Evolutionary conservation across 2,113 vertebrate species (phyloP).

Genomic region (Chaetorhynchus papuensis): DNA sequence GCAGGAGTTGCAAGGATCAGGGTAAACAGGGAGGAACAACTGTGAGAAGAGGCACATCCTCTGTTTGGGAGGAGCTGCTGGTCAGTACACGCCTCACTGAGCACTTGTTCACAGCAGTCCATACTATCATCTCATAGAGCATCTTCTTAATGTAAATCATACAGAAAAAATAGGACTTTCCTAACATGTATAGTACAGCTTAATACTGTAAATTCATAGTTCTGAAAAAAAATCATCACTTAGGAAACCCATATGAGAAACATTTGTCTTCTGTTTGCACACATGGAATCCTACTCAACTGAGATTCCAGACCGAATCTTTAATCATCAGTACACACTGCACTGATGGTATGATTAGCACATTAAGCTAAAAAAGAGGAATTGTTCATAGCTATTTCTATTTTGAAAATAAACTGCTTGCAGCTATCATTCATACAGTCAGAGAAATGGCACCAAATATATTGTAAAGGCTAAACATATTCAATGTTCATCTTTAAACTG

Average conservation of each 20-base stretch:
- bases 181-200: background rate
- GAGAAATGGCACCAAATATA: conserved; percentile 49
- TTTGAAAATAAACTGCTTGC: background rate
- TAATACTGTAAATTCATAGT: background rate
- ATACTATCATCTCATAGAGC: background rate
- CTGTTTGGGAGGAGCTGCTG: background rate
- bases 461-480: conserved; percentile 38
- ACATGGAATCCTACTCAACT: background rate
- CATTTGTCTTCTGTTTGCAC: background rate
- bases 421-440: background rate
- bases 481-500: background rate
- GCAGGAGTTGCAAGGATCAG: background rate
- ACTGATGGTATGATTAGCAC: background rate
- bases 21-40: background rate
- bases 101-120: background rate
- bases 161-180: background rate
- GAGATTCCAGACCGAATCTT: background rate
- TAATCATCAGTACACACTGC: background rate
- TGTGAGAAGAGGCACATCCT: background rate
- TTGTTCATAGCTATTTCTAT: background rate
- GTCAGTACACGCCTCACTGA: background rate
- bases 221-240: background rate
- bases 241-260: background rate
- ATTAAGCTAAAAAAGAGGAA: background rate
- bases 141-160: background rate